Conservation (phyloP, 2,888 invertebrate genomes). For the Abscondita cerata region DNA sequence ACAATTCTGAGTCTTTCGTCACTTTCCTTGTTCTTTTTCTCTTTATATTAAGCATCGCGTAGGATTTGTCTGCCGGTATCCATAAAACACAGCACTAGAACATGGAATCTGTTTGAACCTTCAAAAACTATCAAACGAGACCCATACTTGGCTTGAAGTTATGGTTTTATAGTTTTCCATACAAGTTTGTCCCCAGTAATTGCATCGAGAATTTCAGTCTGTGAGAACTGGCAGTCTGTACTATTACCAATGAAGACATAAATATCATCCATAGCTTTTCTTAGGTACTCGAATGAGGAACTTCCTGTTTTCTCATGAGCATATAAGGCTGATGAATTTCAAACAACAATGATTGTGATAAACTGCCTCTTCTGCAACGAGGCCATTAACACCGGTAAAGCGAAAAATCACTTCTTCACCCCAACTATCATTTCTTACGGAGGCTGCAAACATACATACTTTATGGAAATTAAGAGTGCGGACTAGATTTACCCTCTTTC, state of each 20-base stretch:
- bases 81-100: not conserved
- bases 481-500: not conserved
- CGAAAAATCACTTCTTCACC: slow-evolving; percentile 10
- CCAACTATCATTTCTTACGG: slow-evolving; percentile 9
- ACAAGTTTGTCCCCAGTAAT: not conserved
- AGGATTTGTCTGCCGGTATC: not conserved
- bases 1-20: not conserved
- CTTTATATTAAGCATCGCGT: not conserved
- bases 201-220: too few relatives aligned
- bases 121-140: not conserved
- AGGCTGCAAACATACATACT: too few relatives aligned
- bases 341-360: slow-evolving; percentile 3
- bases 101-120: not conserved
- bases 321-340: not conserved
- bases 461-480: slow-evolving; percentile 5
- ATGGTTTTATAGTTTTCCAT: not conserved
- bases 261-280: slow-evolving; percentile 6
- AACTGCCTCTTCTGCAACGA: not conserved
- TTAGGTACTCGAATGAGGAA: not conserved
- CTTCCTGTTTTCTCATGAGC: not conserved
- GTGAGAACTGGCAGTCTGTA: slow-evolving; percentile 1
- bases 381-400: slow-evolving; percentile 1
- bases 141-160: not conserved
- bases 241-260: slow-evolving; percentile 1
- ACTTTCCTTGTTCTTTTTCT: not conserved